Evolutionary conservation across 2,888 invertebrate species (phyloP).

Genomic region (Agriopis leucophaearia): DNA sequence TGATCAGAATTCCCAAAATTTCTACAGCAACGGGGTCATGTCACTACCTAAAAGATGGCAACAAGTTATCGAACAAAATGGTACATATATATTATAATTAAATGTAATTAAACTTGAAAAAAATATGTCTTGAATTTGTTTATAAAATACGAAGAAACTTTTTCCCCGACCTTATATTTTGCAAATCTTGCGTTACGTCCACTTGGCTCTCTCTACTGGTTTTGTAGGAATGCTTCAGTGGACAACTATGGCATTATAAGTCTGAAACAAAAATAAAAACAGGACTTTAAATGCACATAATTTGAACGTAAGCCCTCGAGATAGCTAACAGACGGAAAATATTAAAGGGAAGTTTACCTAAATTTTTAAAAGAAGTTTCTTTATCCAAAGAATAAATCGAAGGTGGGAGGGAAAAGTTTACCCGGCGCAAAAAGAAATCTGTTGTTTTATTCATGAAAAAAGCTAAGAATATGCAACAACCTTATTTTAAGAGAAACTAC

Average conservation of each 20-base stretch:
- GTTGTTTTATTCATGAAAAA: constrained; percentile 86
- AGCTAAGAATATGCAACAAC: constrained; percentile 54
- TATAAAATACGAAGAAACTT: no score
- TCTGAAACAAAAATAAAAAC: constrained; percentile 46
- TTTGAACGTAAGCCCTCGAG: constrained; percentile 71
- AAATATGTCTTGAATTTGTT: no score
- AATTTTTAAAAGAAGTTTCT: constrained; percentile 84
- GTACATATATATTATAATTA: no score
- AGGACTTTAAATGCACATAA: constrained; percentile 79
- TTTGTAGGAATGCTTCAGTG: not conserved
- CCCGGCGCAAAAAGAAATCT: constrained; percentile 80
- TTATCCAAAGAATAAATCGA: constrained; percentile 85
- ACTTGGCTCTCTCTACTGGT: not conserved
- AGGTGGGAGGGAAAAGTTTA: constrained; percentile 82
- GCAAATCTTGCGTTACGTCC: not conserved
- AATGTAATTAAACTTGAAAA: no score
- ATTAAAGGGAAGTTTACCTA: constrained; percentile 83
- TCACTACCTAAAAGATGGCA: no score
- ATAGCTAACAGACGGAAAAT: constrained; percentile 83
- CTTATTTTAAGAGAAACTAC: constrained; percentile 8
- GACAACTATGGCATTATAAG: constrained; percentile 6
- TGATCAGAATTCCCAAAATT: no score
- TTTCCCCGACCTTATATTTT: no score
- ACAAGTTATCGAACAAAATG: no score
- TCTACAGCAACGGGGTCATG: no score